Percentiles rank a stretch among this genome's conserved stretches.
Evolutionary conservation across 2,113 vertebrate genomes (phyloP).

Genomic region (Sitta europaea): DNA sequence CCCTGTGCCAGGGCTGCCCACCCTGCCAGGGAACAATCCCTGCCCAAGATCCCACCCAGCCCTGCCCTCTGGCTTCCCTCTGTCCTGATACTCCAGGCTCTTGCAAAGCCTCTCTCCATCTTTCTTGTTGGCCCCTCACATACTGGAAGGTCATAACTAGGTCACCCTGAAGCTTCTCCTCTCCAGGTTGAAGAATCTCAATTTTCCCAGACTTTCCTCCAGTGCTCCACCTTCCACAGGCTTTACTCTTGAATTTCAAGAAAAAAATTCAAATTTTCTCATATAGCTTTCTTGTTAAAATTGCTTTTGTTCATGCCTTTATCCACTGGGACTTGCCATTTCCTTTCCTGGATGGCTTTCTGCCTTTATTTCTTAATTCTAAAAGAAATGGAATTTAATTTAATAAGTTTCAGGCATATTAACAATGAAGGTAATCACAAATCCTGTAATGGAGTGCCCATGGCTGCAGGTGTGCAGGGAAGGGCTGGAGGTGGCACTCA

Average conservation of each 20-base stretch:
- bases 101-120: not conserved
- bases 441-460: not conserved
- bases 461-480: not conserved
- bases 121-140: rapidly evolving
- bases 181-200: not conserved
- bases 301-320: not conserved
- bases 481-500: not conserved
- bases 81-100: rapidly evolving
- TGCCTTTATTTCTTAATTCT: not conserved
- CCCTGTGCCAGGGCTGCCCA: not conserved
- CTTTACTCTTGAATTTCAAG: not conserved
- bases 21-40: not conserved
- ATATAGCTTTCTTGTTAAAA: not conserved
- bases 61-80: not conserved
- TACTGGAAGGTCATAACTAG: not conserved
- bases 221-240: not conserved
- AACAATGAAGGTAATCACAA: not conserved
- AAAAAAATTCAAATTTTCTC: not conserved
- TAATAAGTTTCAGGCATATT: not conserved
- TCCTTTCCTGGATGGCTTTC: not conserved
- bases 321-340: not conserved
- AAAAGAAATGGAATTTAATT: not conserved
- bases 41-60: rapidly evolving
- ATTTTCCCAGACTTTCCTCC: not conserved
- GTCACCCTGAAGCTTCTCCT: not conserved